phyloP scores from a whole-genome alignment of 2,797 vertebrate species.

The Sebastes matsubarae region DNA sequence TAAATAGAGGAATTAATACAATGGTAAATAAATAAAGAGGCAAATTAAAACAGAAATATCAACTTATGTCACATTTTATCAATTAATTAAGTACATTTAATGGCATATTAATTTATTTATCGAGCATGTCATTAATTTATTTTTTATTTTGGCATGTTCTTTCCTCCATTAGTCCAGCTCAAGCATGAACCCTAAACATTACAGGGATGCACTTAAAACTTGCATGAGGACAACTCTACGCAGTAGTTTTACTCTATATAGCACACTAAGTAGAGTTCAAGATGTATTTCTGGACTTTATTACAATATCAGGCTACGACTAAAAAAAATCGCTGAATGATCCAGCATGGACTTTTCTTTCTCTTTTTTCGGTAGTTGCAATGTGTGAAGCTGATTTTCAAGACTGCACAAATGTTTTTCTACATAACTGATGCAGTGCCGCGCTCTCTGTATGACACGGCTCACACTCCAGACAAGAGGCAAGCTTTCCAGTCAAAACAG shows the following conservation, averaged over 20 bases:
- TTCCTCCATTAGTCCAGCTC: background rate
- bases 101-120: no score
- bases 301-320: background rate
- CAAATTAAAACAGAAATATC: no score
- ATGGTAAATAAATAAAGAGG: no score
- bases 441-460: slow-evolving; percentile 6
- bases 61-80: no score
- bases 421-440: background rate
- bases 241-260: slow-evolving; percentile 20
- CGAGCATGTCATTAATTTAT: no score
- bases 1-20: no score
- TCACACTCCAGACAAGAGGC: slow-evolving; percentile 42
- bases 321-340: background rate
- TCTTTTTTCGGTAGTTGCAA: background rate
- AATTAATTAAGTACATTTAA: no score
- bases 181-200: slow-evolving; percentile 10
- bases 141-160: no score
- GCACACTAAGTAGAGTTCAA: slow-evolving; percentile 25
- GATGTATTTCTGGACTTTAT: background rate
- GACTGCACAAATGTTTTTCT: slow-evolving; percentile 23
- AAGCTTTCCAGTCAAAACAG: slow-evolving; percentile 35
- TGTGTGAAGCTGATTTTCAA: background rate
- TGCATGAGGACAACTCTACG: slow-evolving; percentile 18
- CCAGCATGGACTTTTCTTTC: background rate
- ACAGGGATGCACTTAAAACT: slow-evolving; percentile 5